Evolutionary conservation across 2,797 vertebrate genomes (phyloP), one percentile per base, ranked within the genome.

Genomic region (Mormyrus hasselquistii): DNA sequence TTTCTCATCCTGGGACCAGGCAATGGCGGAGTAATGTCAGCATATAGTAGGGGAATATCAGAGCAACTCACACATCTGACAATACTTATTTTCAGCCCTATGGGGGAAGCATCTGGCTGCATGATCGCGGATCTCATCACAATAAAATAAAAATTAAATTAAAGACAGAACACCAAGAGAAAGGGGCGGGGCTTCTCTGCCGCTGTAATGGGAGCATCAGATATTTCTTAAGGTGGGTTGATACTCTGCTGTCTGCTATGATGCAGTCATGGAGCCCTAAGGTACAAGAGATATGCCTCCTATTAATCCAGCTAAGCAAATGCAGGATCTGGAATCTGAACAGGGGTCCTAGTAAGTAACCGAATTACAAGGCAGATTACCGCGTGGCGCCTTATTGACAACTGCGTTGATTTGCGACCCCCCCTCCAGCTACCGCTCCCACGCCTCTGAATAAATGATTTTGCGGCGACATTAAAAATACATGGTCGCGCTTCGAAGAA

Each of bases 401-500:
- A 87, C 85, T 8, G 50, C 6, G 47, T 19, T 19, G 85, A 87
- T 87, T 59, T 34, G 85, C 50, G 25, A 25, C 53, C 3, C 16
- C 53, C 53, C 3, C 6, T 16, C 53, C 53, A 0, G 4, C n/a
- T 19, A 10, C 49, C 10, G 6, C 22, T 57, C 50, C 34, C 53
- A 10, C 16, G 52, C 7, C 29, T 44, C 50, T 87, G 53, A 87
- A 87, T 57, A 87, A 87, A 57, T 79, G 34, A 29, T 57, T 59
- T 59, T 87, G 52, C 25, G 53, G 14, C 25, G 4, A 38, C 53
- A 87, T 87, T 87, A 87, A 87, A 87, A 38, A 87, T 87, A 57
- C 85, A 87, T 87, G 85, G 25, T 57, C 2, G 25, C 25, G 85
- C 34, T 59, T 87, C 34, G 53, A 34, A 41, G 34, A 87, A 57